Percentiles rank a stretch among this genome's conserved stretches.
These are phyloP conservation scores for Drosophila paramelanica DNA, from an alignment of 2,888 invertebrate species.

Conservation along the genomic window DNA sequence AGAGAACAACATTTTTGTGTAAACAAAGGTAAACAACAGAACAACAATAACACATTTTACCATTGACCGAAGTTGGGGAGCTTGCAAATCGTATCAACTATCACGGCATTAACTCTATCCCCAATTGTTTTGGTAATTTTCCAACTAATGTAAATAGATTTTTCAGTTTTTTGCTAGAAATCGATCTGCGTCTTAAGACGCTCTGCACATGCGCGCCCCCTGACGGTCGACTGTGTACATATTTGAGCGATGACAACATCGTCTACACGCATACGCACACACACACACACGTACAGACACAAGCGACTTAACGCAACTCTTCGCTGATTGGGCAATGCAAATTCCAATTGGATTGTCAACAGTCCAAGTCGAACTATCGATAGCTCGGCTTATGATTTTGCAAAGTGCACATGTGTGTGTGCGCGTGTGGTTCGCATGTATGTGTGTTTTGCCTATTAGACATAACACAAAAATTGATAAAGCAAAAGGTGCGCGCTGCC, in stretches of 20 bases:
- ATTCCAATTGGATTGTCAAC: slow-evolving; percentile 55
- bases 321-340: slow-evolving; percentile 41
- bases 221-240: slow-evolving; percentile 35
- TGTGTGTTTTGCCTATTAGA: slow-evolving; percentile 23
- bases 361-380: slow-evolving; percentile 32
- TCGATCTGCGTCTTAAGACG: slow-evolving; percentile 19
- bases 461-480: slow-evolving; percentile 51
- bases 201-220: slow-evolving; percentile 53
- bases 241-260: slow-evolving; percentile 74
- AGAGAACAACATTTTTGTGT: too few species aligned
- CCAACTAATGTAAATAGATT: background rate
- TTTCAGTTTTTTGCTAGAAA: background rate
- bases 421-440: slow-evolving; percentile 2
- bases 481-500: slow-evolving; percentile 53
- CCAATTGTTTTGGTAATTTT: background rate
- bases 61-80: too few species aligned
- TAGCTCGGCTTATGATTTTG: slow-evolving; percentile 30
- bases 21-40: too few species aligned
- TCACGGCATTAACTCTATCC: background rate
- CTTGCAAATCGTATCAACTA: background rate
- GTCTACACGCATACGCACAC: slow-evolving; percentile 22
- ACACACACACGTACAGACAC: slow-evolving; percentile 19
- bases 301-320: slow-evolving; percentile 35
- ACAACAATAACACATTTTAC: too few species aligned
- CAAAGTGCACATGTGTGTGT: slow-evolving; percentile 8